Percentiles rank a stretch among this genome's conserved stretches.
These are phyloP conservation scores for Argyresthia goedartella DNA, from an alignment of 2,888 invertebrate genomes.

Conservation along the genomic window DNA sequence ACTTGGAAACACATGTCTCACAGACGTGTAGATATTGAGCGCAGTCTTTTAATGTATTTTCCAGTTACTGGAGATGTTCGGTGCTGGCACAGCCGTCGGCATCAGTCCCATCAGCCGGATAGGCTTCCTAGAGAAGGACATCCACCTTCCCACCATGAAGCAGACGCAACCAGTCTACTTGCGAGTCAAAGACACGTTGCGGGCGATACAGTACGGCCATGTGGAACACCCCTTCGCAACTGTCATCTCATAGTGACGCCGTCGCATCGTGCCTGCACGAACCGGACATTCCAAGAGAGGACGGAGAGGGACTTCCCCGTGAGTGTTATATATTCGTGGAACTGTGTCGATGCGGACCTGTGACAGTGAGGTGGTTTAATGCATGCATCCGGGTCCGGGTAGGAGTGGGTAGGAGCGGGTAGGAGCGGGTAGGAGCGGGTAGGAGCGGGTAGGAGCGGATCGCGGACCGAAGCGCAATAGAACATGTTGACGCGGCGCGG, in stretches of 20 bases:
- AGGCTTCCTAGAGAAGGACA: slow-evolving; percentile 77
- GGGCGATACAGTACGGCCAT: slow-evolving; percentile 92
- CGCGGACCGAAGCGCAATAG: too few relatives aligned
- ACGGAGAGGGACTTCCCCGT: not conserved
- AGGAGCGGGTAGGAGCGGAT: too few relatives aligned
- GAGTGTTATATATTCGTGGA: not conserved
- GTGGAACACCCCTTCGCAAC: slow-evolving; percentile 86
- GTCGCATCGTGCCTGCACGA: not conserved
- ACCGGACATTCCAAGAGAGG: not conserved
- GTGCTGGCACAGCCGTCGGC: slow-evolving; percentile 97
- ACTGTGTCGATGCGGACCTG: not conserved
- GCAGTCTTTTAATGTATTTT: slow-evolving; percentile 15
- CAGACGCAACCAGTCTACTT: slow-evolving; percentile 80
- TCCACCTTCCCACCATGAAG: slow-evolving; percentile 81
- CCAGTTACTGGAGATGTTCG: slow-evolving; percentile 95
- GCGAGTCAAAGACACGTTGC: slow-evolving; percentile 80
- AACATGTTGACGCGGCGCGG: too few relatives aligned
- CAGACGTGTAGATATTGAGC: too few relatives aligned
- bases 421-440: too few relatives aligned
- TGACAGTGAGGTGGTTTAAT: not conserved
- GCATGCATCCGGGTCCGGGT: not conserved
- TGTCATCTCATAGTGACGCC: slow-evolving; percentile 41
- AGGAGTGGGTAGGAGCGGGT: too few relatives aligned
- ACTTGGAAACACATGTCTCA: too few relatives aligned
- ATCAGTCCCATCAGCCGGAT: slow-evolving; percentile 93